Base-by-base conservation (phyloP, 1,140 invertebrate species). In the Saxidomus purpurata region DNA sequence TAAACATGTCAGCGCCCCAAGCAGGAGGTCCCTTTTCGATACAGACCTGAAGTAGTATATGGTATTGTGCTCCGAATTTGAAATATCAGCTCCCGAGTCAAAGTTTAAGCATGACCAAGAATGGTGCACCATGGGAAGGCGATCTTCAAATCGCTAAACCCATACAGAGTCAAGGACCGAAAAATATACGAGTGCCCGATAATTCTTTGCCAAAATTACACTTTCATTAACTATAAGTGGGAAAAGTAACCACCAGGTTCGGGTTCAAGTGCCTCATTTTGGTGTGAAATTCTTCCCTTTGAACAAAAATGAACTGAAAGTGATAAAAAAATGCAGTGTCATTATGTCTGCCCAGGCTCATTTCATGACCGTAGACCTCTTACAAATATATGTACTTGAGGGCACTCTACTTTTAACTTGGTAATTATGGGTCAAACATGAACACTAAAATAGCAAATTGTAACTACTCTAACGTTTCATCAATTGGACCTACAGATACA, bases 361-460 rank as follows among this genome's bases (percentile, higher is more conserved):
- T 63, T 63, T 63, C 59, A 63, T 63, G 59, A 28, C 59, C 28
- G n/a, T 1, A 63, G 25, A 28, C 25, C n/a, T 28, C 59, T 28
- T 63, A 63, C 59, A 63, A 63, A 63, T 63, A 15, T 63, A 63
- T 55, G 59, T 63, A 63, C 59, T 63, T 63, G n/a, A 63, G 59
- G 59, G 59, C 59, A 63, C 59, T 63, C n/a, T 63, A 63, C 25
- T 63, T 28, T 63, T 63, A 63, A 28, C 59, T 63, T 63, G 11
- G 59, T 63, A 63, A 63, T 63, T 63, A 63, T 63, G 59, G 59
- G 59, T 63, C 59, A 63, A 4, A n/a, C 25, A 28, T n/a, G 59
- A 28, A 25, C n/a, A 8, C 4, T n/a, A 28, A 63, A 6, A n/a
- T 28, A 28, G n/a, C 59, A 63, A n/a, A n/a, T 63, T 28, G 59